A percentile compares a stretch with the other conserved stretches of the same genome.
These are phyloP conservation scores for Chunga burmeisteri DNA, from an alignment of 2,113 vertebrate genomes.

Conservation along the genomic window DNA sequence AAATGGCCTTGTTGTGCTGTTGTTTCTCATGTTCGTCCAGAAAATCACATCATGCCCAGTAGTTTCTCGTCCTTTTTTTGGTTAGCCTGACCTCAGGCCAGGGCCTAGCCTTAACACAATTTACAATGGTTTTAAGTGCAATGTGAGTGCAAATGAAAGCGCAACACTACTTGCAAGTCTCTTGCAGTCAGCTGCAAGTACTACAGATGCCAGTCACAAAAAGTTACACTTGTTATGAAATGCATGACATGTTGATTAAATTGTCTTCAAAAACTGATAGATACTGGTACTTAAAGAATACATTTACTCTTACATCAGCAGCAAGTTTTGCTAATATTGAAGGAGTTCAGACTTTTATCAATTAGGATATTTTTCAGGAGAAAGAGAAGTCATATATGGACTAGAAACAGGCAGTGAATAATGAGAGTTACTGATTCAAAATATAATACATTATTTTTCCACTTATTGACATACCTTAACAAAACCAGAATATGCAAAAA, in stretches of 20 bases:
- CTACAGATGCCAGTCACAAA: not conserved
- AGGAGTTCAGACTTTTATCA: not conserved
- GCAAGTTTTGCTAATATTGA: not conserved
- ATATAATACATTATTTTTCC: not conserved
- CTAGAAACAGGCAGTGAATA: not conserved
- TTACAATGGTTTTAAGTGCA: not conserved
- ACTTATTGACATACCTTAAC: not conserved
- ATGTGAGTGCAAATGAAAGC: not conserved
- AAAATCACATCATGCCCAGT: not conserved
- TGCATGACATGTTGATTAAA: not conserved
- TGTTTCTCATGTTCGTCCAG: not conserved
- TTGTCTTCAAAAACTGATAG: not conserved
- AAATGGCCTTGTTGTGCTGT: not conserved
- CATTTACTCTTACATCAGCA: not conserved
- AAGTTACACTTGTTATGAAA: not conserved
- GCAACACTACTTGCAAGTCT: not conserved
- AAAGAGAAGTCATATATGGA: not conserved
- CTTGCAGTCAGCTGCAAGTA: not conserved
- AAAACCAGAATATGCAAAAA: not conserved
- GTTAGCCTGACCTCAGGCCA: not conserved
- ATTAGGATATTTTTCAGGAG: not conserved
- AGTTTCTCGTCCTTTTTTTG: not conserved
- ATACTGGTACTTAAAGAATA: not conserved
- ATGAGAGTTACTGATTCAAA: not conserved
- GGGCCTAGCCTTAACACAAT: not conserved